phyloP scores from a whole-genome alignment of 2,113 vertebrate species.

The Thunnus thynnus region DNA sequence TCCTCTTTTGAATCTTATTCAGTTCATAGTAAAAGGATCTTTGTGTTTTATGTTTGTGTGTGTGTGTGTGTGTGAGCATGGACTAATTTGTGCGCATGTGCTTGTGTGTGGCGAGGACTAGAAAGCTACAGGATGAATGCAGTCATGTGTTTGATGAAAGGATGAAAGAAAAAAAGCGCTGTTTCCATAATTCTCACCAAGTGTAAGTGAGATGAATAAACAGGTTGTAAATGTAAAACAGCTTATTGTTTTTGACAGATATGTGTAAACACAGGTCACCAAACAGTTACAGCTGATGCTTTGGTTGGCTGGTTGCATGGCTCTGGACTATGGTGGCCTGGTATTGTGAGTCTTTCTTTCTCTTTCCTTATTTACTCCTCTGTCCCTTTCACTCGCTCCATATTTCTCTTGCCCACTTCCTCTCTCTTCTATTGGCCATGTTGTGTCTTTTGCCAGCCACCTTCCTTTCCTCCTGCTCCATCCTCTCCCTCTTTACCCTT shows the following conservation, averaged over 20 bases:
- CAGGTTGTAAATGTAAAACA: not conserved
- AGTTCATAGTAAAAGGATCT: constrained; percentile 51
- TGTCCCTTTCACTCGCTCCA: constrained; percentile 37
- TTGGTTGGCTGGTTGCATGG: not conserved
- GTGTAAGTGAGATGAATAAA: constrained; percentile 46
- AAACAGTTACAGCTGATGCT: not conserved
- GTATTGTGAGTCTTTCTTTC: constrained; percentile 8
- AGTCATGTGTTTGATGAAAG: constrained; percentile 73
- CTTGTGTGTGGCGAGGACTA: constrained; percentile 44
- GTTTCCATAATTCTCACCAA: constrained; percentile 36
- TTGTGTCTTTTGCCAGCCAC: constrained; percentile 55
- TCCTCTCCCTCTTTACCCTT: constrained; percentile 47
- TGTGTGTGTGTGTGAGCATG: not conserved
- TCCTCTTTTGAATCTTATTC: constrained; percentile 54
- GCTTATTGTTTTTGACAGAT: constrained; percentile 3
- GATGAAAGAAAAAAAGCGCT: constrained; percentile 66
- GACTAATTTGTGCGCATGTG: constrained; percentile 49
- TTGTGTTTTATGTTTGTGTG: constrained; percentile 38
- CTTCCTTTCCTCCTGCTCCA: constrained; percentile 44
- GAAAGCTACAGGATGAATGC: constrained; percentile 63
- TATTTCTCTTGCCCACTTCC: constrained; percentile 57
- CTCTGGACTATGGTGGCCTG: not conserved
- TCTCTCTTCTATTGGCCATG: constrained; percentile 43
- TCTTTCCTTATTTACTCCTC: constrained; percentile 5
- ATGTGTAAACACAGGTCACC: not conserved